phyloP scores from a whole-genome alignment of 2,797 vertebrate genomes.

The Gorsachius magnificus region DNA sequence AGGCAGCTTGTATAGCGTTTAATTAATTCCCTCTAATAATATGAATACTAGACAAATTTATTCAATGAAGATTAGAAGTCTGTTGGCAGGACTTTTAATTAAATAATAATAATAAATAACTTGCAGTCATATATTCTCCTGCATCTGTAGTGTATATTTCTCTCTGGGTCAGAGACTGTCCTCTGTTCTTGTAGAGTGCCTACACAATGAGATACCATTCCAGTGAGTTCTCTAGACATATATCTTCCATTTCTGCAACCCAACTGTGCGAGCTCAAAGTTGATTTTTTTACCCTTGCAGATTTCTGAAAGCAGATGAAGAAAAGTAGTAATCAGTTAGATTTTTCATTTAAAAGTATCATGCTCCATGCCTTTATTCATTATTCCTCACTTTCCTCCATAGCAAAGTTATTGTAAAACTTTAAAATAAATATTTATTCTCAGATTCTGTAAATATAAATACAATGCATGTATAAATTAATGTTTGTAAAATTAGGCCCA shows the following conservation, averaged over 20 bases:
- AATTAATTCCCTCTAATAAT: slow-evolving; percentile 8
- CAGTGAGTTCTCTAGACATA: accelerated
- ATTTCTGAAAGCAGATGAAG: background rate
- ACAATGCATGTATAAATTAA: background rate
- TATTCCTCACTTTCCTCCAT: background rate
- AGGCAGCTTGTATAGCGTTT: background rate
- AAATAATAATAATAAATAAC: slow-evolving; percentile 7
- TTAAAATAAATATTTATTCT: background rate
- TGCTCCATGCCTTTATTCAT: background rate
- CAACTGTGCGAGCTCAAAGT: background rate
- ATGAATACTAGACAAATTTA: background rate
- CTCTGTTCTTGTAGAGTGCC: background rate
- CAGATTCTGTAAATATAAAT: background rate
- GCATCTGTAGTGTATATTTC: background rate
- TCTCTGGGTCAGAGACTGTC: background rate
- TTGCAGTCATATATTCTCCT: background rate
- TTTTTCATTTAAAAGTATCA: background rate
- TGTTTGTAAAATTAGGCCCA: background rate
- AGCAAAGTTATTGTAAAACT: background rate
- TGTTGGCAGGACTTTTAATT: slow-evolving; percentile 23
- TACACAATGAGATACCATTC: background rate
- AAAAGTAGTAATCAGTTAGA: background rate
- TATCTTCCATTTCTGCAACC: background rate
- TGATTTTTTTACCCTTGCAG: background rate
- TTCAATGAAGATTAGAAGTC: slow-evolving; percentile 9